phyloP scores from a whole-genome alignment of 2,888 invertebrate species.

The Watsonalla cultraria region DNA sequence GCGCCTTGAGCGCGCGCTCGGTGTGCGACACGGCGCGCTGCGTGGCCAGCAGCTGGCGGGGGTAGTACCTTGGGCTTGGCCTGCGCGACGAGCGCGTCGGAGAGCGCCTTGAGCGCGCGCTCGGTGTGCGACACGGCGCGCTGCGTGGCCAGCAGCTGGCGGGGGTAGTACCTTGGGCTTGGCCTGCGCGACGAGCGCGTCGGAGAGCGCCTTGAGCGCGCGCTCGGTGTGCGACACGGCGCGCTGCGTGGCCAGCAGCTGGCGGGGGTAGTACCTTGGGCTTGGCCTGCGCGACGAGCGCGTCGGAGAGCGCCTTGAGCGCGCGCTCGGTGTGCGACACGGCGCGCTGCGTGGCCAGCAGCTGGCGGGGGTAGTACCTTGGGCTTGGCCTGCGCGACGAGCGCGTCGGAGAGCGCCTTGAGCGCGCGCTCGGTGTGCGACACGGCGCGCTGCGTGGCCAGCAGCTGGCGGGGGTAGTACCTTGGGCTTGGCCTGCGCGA shows the following conservation, averaged over 20 bases:
- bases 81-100: slow-evolving; percentile 88
- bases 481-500: slow-evolving; percentile 79
- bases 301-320: slow-evolving; percentile 95
- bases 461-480: too few relatives aligned
- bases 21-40: slow-evolving; percentile 95
- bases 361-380: too few relatives aligned
- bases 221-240: slow-evolving; percentile 96
- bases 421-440: slow-evolving; percentile 95
- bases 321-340: slow-evolving; percentile 96
- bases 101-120: slow-evolving; percentile 94
- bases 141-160: slow-evolving; percentile 93
- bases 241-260: slow-evolving; percentile 92
- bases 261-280: too few relatives aligned
- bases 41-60: slow-evolving; percentile 91
- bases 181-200: slow-evolving; percentile 85
- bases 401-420: slow-evolving; percentile 94
- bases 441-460: slow-evolving; percentile 94
- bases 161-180: too few relatives aligned
- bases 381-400: slow-evolving; percentile 82
- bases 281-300: slow-evolving; percentile 82
- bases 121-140: slow-evolving; percentile 96
- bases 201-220: slow-evolving; percentile 95
- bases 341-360: slow-evolving; percentile 93
- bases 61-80: too few relatives aligned
- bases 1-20: slow-evolving; percentile 95